A percentile compares a stretch with the other conserved stretches of the same genome.
These are phyloP conservation scores for Phalacrocorax aristotelis DNA, from an alignment of 2,113 vertebrate species.

Conservation along the genomic window DNA sequence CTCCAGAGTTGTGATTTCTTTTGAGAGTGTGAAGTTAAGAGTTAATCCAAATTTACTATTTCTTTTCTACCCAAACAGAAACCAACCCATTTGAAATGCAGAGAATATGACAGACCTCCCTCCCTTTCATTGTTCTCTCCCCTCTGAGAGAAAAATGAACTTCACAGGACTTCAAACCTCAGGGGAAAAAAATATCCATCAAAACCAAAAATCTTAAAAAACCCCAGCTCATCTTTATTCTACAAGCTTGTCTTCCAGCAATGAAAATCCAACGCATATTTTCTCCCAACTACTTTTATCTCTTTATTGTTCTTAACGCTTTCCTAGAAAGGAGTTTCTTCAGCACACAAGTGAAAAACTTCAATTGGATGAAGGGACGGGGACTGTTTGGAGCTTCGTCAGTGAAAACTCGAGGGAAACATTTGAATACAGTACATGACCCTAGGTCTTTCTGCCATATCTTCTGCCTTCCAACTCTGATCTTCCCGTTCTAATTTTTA, in stretches of 20 bases:
- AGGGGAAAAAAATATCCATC: background rate
- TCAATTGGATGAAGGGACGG: background rate
- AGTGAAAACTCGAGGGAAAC: background rate
- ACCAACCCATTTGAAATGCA: background rate
- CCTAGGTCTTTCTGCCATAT: background rate
- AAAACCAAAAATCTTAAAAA: background rate
- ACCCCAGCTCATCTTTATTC: background rate
- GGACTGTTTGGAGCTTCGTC: background rate
- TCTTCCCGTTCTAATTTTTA: background rate
- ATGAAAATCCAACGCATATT: background rate
- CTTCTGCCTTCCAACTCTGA: background rate
- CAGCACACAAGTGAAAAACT: background rate
- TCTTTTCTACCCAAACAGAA: background rate
- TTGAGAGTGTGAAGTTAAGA: background rate
- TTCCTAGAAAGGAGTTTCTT: background rate
- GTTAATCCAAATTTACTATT: background rate
- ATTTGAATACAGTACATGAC: background rate
- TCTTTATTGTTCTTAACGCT: background rate
- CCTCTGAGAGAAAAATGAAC: background rate
- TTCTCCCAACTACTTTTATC: background rate
- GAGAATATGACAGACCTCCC: background rate
- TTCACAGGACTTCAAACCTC: slow-evolving; percentile 7
- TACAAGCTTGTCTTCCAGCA: background rate
- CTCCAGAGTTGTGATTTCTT: background rate
- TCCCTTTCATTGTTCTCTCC: background rate